Percentiles rank a stretch among this genome's conserved stretches.
These are phyloP conservation scores for Diprion similis DNA, from an alignment of 1,140 invertebrate species.

Conservation along the genomic window DNA sequence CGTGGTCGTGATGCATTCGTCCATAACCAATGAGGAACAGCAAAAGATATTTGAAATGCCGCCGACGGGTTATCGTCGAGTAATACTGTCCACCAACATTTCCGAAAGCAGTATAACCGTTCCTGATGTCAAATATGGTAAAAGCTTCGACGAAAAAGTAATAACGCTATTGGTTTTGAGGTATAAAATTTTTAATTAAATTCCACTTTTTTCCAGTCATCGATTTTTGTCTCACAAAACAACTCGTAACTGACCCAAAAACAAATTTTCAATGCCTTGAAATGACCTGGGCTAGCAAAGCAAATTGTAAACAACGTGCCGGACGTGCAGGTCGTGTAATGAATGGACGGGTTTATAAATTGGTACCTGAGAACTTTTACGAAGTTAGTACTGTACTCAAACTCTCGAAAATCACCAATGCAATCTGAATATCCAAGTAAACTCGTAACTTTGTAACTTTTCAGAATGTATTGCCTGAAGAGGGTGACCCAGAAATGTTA, in stretches of 20 bases:
- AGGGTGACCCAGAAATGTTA: constrained; percentile 78
- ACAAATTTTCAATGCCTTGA: constrained; percentile 84
- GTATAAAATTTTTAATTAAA: constrained; percentile 22
- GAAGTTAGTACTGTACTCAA: constrained; percentile 55
- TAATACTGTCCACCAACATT: constrained; percentile 96
- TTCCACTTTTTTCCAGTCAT: constrained; percentile 73
- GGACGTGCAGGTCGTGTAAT: constrained; percentile 89
- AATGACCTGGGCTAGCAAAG: constrained; percentile 87
- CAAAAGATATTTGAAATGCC: constrained; percentile 71
- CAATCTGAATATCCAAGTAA: constrained; percentile 16
- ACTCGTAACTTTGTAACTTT: constrained; percentile 20
- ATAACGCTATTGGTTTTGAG: constrained; percentile 15
- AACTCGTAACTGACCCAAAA: constrained; percentile 72
- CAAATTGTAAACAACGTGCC: constrained; percentile 88
- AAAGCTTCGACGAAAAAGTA: constrained; percentile 20
- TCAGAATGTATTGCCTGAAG: constrained; percentile 61
- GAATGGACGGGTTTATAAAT: constrained; percentile 85
- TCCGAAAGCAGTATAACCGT: constrained; percentile 98
- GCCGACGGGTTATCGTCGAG: constrained; percentile 72
- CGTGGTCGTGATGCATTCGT: constrained; percentile 75
- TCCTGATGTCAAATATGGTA: constrained; percentile 88
- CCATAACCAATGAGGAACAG: constrained; percentile 78
- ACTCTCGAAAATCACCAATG: constrained; percentile 13
- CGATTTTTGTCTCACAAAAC: constrained; percentile 94
- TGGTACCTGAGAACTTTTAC: constrained; percentile 81